phyloP scores from a whole-genome alignment of 1,140 invertebrate species.

The Planococcus citri region DNA sequence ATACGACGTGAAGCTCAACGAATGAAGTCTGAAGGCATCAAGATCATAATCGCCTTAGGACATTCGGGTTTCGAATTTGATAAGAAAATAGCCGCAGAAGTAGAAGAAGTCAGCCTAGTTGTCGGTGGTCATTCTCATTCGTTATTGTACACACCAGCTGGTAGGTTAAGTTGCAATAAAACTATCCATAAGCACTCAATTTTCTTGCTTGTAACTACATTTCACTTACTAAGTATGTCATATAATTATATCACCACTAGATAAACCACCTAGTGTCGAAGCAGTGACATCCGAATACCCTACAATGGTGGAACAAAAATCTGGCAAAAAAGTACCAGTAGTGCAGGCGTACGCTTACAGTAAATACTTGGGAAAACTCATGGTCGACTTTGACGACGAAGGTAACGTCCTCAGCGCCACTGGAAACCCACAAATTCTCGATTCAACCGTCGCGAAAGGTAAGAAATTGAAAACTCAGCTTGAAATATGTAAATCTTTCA shows the following conservation, averaged over 20 bases:
- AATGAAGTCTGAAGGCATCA: conserved; percentile 45
- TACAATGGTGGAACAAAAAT: conserved; percentile 50
- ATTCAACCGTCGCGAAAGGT: conserved; percentile 40
- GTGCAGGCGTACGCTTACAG: conserved; percentile 86
- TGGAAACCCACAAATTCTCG: conserved; percentile 72
- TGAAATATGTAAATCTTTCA: conserved; percentile 25
- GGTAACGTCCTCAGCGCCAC: conserved; percentile 54
- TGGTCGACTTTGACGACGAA: conserved; percentile 52
- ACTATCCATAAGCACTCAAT: too few species aligned
- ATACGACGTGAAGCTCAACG: conserved; percentile 51
- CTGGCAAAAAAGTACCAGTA: conserved; percentile 60
- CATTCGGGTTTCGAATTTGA: conserved; percentile 75
- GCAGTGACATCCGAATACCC: conserved; percentile 61
- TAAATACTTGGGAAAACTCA: conserved; percentile 75
- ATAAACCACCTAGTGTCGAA: conserved; percentile 51
- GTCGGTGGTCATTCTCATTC: conserved; percentile 81
- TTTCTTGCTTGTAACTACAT: too few species aligned
- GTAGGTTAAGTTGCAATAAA: too few species aligned
- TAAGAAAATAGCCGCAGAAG: conserved; percentile 58
- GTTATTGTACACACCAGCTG: conserved; percentile 54
- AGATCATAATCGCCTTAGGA: conserved; percentile 77
- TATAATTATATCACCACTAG: conserved; percentile 28
- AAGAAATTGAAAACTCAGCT: conserved; percentile 42
- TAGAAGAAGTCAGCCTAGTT: conserved; percentile 71
- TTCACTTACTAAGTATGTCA: neutral